Base-by-base conservation (phyloP, 92 coral and sea anemone genomes). In the Porites cylindrica region DNA sequence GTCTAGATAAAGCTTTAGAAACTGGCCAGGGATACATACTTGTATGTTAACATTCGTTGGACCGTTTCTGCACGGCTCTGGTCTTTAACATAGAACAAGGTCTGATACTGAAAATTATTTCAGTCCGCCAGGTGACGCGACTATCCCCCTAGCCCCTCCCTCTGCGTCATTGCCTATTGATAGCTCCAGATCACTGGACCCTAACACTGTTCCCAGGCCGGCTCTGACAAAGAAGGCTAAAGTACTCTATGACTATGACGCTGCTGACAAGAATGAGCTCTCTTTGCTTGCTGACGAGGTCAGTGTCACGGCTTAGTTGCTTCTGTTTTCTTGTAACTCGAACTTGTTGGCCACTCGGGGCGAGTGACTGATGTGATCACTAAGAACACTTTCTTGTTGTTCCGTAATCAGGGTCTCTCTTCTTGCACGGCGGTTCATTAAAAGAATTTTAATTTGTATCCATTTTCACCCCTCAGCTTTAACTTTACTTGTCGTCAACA, bases 261-360 rank as follows among this genome's bases (percentile, higher is more conserved):
- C 99, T 51, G 86, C 96, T 14, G 99, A 95, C 76, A 92, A 93
- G 80, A 94, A 87, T 83, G 99, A 96, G 81, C 89, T 96, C 83
- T 96, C 99, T 4, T 95, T 96, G 75, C 93, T 96, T 12, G 98
- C 99, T 75, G 99, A 96, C 86, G 99, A 96, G 94, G 99, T 96
- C 82, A 78, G 95, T 87, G 76, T 64, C 65, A 54, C 23, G 23
- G 85, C 52, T 79, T 24, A 13, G 47, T 38, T 38, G 47, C 47
- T 38, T 38, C 47, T 38, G 47, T 38, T 38, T 38, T 38, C 47
- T 21, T 67, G 5, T 67, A 4, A 3, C 26, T 67, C 26, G 10
- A 54, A 54, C 23, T 7, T 24, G 32, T 38, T 23, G 43, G 38
- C 2, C 12, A 20, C 26, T 9, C 6, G 70, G 9, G 10, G 60